Base-by-base conservation (phyloP, 2,797 vertebrate genomes). In the Acanthis flammea region DNA sequence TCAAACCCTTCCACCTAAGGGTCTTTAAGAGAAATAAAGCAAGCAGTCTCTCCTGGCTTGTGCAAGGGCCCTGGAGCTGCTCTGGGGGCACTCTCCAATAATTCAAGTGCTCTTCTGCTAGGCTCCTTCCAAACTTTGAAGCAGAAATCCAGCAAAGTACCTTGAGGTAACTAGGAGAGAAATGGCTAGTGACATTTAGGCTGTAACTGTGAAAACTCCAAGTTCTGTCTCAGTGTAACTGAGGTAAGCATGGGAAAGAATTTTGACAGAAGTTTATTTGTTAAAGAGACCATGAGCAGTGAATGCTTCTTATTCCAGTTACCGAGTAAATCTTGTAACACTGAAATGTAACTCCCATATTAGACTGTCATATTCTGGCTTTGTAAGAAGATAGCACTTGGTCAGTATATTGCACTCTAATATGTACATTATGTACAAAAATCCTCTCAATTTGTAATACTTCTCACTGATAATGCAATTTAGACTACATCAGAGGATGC, bases 1-100 rank as follows among this genome's bases (percentile, higher is more conserved):
- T 50, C 82, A 85, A 86, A 70, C 19, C 14, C 23, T 79, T 82
- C 53, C 30, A 51, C 30, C 45, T 37, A 77, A 80, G 22, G 55
- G n/a, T 48, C 48, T 70, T 63, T n/a, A 74, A 19, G 21, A 66
- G 39, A 91, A 94, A 45, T 72, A 72, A 85, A 83, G 66, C 22
- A 88, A 65, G 45, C 2, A 6, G 16, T 28, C 30, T 66, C 51
- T 81, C 45, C 44, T 33, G 25, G 35, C 27, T 53, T 72, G 81
- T 66, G 47, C 33, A 89, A 72, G 22, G 50, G 35, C 54, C 51
- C 50, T 19, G 48, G 31, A 81, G 68, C 55, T 68, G 48, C 50
- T 54, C 63, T 81, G 44, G 25, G 42, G 30, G 51, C 31, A 50
- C 31, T 65, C 12, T 67, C 33, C 17, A 25, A 67, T 77, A 67